These are phyloP conservation scores for Timandra comae DNA, from an alignment of 2,888 invertebrate genomes.

Conservation along the genomic window DNA sequence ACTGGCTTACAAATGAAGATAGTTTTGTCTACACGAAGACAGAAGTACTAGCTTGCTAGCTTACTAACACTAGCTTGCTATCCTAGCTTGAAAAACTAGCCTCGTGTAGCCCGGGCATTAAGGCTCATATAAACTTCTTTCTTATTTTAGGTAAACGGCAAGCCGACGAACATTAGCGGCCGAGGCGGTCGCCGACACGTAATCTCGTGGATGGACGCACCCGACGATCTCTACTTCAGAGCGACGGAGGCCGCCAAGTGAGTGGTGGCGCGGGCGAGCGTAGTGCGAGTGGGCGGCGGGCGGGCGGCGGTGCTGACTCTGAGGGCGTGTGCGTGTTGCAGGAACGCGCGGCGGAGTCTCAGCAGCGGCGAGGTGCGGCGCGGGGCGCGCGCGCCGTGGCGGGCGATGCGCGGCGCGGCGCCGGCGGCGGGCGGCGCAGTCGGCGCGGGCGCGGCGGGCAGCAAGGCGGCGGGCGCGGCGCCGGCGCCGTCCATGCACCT, in stretches of 20 bases:
- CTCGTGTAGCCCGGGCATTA: no score
- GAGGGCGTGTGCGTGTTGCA: constrained; percentile 43
- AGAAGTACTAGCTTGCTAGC: no score
- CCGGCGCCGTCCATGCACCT: constrained; percentile 77
- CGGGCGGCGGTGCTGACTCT: neutral
- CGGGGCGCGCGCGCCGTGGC: constrained; percentile 71
- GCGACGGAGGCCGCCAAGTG: constrained; percentile 94
- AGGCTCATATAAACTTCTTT: neutral
- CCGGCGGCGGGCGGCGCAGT: constrained; percentile 18
- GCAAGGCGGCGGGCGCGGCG: constrained; percentile 18
- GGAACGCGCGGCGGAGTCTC: constrained; percentile 89
- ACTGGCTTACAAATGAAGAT: no score
- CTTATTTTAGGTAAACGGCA: constrained; percentile 82
- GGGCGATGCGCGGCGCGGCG: constrained; percentile 47
- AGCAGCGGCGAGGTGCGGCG: constrained; percentile 82
- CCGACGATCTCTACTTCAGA: constrained; percentile 97
- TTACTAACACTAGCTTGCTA: no score
- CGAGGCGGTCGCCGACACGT: constrained; percentile 92
- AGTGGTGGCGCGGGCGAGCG: constrained; percentile 40
- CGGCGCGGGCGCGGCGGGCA: constrained; percentile 61
- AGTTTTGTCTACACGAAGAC: no score
- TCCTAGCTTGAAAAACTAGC: no score
- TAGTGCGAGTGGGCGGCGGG: no score
- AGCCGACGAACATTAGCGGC: constrained; percentile 87
- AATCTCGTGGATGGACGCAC: constrained; percentile 98